These are phyloP conservation scores for Zaprionus ornatus DNA, from an alignment of 1,140 invertebrate genomes.

Conservation along the genomic window DNA sequence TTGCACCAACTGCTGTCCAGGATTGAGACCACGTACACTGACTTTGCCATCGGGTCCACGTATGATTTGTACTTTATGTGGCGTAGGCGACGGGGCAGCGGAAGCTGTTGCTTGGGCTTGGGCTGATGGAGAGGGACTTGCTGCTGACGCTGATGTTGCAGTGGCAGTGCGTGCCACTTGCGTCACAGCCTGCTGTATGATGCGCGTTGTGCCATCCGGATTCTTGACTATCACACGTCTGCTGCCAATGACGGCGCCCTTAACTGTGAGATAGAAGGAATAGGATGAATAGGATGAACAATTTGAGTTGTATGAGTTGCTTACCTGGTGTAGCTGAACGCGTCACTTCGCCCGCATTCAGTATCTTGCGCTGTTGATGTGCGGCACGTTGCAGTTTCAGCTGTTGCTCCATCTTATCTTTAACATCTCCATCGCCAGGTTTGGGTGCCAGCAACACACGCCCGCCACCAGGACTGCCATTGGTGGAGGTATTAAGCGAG, in stretches of 20 bases:
- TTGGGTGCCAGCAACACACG: conserved; percentile 72
- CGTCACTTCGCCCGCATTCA: conserved; percentile 35
- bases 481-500: conserved; percentile 16
- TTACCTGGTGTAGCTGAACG: conserved; percentile 62
- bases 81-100: conserved; percentile 85
- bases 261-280: conserved; percentile 40
- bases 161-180: conserved; percentile 47
- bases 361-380: conserved; percentile 90
- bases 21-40: conserved; percentile 94
- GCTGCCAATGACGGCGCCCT: conserved; percentile 75
- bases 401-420: conserved; percentile 96
- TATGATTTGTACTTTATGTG: conserved; percentile 95
- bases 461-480: conserved; percentile 34
- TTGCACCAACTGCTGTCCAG: conserved; percentile 96
- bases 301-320: no score
- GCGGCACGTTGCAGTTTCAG: conserved; percentile 93
- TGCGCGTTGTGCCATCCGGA: conserved; percentile 90
- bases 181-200: conserved; percentile 86
- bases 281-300: neutral
- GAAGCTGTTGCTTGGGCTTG: conserved; percentile 19
- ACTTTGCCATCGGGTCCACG: conserved; percentile 95
- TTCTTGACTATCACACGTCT: conserved; percentile 91
- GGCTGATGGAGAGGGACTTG: conserved; percentile 45
- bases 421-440: conserved; percentile 88
- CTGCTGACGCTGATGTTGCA: conserved; percentile 37